Conservation (phyloP, 2,797 vertebrate species). For the Cirrhinus mrigala region DNA sequence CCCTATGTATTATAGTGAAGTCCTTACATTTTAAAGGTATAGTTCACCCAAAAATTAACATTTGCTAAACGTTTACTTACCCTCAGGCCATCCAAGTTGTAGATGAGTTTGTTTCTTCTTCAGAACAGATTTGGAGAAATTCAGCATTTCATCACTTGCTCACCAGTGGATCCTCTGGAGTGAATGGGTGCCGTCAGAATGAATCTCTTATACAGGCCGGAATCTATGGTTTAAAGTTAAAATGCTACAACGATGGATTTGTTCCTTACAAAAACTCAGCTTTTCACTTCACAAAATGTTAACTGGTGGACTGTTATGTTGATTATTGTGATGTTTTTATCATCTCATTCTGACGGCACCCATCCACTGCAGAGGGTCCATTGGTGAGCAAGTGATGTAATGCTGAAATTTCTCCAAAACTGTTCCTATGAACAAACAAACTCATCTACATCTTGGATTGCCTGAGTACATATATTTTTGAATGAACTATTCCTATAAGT, state of each 20-base stretch:
- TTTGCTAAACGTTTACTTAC: background rate
- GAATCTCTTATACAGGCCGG: background rate
- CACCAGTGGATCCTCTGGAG: no score
- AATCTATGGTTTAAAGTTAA: background rate
- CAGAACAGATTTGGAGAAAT: background rate
- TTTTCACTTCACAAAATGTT: background rate
- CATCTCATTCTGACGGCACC: background rate
- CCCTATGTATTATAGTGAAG: background rate
- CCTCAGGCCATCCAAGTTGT: background rate
- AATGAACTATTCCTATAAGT: background rate
- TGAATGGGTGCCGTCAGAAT: background rate
- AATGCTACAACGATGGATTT: background rate
- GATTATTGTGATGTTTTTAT: no score
- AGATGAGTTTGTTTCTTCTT: background rate
- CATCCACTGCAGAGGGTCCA: background rate
- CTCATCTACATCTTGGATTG: background rate
- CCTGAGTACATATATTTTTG: background rate
- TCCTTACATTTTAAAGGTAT: background rate
- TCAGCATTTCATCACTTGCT: no score
- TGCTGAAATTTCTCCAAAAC: no score
- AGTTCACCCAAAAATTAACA: background rate
- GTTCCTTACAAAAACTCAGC: background rate
- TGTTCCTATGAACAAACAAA: background rate
- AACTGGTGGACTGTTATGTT: no score
- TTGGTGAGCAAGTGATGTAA: background rate